Percentiles rank a stretch among this genome's conserved stretches.
phyloP scores from a whole-genome alignment of 2,888 invertebrate genomes.

The Agonopterix subpropinquella region DNA sequence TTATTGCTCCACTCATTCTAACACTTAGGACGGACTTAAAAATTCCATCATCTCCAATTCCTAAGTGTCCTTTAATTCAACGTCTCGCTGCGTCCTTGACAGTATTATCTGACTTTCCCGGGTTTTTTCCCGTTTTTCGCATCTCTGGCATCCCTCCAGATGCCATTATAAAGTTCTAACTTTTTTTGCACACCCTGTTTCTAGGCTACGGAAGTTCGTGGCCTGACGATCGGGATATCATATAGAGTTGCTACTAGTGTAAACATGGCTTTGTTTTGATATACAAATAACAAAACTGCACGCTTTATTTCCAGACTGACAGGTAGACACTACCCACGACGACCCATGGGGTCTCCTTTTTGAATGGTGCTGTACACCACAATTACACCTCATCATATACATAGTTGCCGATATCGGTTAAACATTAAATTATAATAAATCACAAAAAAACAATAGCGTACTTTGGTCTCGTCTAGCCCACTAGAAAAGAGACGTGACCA shows the following conservation, averaged over 20 bases:
- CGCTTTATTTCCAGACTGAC: too few species aligned
- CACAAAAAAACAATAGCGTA: too few species aligned
- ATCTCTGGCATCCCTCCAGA: constrained; percentile 33
- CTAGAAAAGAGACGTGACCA: too few species aligned
- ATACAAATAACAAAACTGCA: too few species aligned
- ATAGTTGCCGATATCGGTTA: too few species aligned
- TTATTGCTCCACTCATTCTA: background rate
- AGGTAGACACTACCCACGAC: too few species aligned
- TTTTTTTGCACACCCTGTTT: constrained; percentile 22
- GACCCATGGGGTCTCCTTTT: too few species aligned
- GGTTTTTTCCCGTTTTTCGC: constrained; percentile 10
- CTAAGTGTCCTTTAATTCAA: constrained; percentile 22
- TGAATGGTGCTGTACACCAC: too few species aligned
- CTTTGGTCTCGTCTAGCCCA: too few species aligned
- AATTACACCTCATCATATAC: too few species aligned
- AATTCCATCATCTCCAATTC: constrained; percentile 1
- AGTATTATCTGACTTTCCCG: constrained; percentile 23
- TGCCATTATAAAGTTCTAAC: constrained; percentile 30
- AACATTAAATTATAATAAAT: too few species aligned
- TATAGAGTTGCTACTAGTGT: background rate
- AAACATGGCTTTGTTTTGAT: too few species aligned
- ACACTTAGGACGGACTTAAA: background rate
- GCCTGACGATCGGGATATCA: background rate
- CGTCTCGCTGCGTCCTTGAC: constrained; percentile 20
- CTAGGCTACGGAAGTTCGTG: constrained; percentile 5